phyloP scores from a whole-genome alignment of 1,140 invertebrate species.

The Stegodyphus mimosarum region DNA sequence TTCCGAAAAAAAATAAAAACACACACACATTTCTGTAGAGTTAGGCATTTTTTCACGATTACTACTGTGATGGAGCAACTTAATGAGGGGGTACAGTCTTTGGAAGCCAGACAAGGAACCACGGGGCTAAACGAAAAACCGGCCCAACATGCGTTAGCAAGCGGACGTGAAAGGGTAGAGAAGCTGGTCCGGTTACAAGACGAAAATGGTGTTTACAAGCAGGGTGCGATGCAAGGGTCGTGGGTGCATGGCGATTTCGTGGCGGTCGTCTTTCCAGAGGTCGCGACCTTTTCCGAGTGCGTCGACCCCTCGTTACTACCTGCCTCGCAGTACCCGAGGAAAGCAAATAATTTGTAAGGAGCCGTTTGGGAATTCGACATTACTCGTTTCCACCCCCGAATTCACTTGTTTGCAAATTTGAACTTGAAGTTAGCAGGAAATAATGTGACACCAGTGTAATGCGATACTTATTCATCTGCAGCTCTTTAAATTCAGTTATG shows the following conservation, averaged over 20 bases:
- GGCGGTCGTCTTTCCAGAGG: conserved; percentile 2
- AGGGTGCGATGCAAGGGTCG: conserved; percentile 24
- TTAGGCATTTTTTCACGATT: conserved; percentile 39
- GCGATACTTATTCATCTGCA: too few relatives aligned
- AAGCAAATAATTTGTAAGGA: conserved; percentile 41
- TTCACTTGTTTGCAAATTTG: too few relatives aligned
- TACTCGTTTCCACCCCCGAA: conserved; percentile 1
- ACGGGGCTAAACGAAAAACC: background rate
- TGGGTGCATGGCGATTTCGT: conserved; percentile 29
- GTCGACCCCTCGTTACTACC: conserved; percentile 47
- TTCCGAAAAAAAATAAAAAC: background rate
- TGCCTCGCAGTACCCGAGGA: background rate
- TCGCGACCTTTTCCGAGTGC: conserved; percentile 19
- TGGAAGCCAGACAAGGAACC: conserved; percentile 1
- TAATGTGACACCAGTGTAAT: too few relatives aligned
- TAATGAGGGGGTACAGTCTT: conserved; percentile 19
- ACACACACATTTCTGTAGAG: background rate
- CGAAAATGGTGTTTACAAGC: conserved; percentile 40
- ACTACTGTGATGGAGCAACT: conserved; percentile 16
- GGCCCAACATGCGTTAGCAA: background rate
- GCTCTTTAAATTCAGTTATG: too few relatives aligned
- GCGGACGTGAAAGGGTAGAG: background rate
- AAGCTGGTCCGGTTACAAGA: background rate
- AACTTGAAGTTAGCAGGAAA: too few relatives aligned
- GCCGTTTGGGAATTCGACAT: conserved; percentile 35